Conservation (phyloP, 2,113 vertebrate species). For the Notarius lentiginosus region DNA sequence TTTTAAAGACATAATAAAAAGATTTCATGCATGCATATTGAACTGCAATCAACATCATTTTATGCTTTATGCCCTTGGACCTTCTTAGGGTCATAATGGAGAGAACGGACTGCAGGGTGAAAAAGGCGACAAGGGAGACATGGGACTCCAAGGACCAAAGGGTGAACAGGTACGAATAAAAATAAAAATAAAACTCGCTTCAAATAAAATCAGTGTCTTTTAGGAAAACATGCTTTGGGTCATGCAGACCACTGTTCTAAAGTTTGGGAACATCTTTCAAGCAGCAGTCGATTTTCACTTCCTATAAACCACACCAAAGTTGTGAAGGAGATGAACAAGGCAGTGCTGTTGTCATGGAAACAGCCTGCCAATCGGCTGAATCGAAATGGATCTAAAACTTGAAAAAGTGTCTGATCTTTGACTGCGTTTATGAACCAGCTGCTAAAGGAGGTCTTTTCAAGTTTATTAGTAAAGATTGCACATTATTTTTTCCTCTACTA, state of each 20-base stretch:
- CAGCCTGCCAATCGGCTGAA: not conserved
- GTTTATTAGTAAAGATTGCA: not conserved
- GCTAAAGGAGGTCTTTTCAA: not conserved
- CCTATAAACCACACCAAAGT: not conserved
- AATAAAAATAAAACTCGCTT: not conserved
- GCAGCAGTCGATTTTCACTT: not conserved
- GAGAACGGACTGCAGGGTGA: constrained; percentile 74
- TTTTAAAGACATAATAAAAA: not conserved
- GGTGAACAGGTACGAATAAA: constrained; percentile 70
- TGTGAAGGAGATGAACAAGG: not conserved
- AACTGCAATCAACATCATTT: not conserved
- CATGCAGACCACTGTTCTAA: too few relatives aligned
- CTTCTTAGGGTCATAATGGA: constrained; percentile 77
- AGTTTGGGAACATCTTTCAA: not conserved
- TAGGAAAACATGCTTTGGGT: not conserved
- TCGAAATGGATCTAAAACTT: not conserved
- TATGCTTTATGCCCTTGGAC: not conserved
- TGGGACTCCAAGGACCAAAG: constrained; percentile 76
- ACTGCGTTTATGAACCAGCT: not conserved
- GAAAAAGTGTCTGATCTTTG: not conserved
- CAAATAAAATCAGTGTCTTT: not conserved
- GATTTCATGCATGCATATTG: constrained; percentile 1
- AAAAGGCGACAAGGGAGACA: constrained; percentile 81
- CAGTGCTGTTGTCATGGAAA: not conserved
- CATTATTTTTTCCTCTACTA: not conserved